Percentiles rank a stretch among this genome's conserved stretches.
Conservation (phyloP, 2,888 invertebrate genomes). For the Alsophila aescularia region DNA sequence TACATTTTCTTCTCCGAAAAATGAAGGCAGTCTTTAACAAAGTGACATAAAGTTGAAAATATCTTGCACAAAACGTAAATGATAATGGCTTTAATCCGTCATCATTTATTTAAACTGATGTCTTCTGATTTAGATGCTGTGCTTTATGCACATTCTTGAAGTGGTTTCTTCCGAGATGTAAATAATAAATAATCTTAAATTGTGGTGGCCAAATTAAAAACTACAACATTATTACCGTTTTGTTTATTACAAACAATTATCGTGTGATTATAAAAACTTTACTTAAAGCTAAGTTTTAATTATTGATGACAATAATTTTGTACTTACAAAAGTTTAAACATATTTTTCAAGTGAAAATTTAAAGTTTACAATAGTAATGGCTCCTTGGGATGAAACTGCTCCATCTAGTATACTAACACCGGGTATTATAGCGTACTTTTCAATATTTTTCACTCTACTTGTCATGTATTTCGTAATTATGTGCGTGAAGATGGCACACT, state of each 20-base stretch:
- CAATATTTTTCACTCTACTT: conserved; percentile 49
- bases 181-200: background rate
- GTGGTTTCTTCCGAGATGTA: conserved; percentile 4
- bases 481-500: conserved; percentile 55
- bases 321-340: background rate
- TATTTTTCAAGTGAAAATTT: conserved; percentile 12
- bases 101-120: conserved; percentile 16
- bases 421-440: conserved; percentile 38
- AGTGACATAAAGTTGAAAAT: conserved; percentile 1
- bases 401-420: conserved; percentile 15
- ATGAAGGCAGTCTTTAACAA: background rate
- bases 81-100: background rate
- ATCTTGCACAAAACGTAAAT: background rate
- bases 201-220: background rate
- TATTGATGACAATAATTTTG: conserved; percentile 8
- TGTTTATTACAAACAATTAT: conserved; percentile 36
- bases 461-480: conserved; percentile 61
- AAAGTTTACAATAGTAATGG: conserved; percentile 16
- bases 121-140: conserved; percentile 19
- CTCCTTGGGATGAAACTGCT: conserved; percentile 5
- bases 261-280: conserved; percentile 29
- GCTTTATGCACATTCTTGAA: background rate
- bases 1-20: background rate
- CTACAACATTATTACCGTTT: conserved; percentile 20
- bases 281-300: background rate